Percentiles rank a stretch among this genome's conserved stretches.
Evolutionary conservation across 2,113 vertebrate species (phyloP).

Genomic region (Python bivittatus): DNA sequence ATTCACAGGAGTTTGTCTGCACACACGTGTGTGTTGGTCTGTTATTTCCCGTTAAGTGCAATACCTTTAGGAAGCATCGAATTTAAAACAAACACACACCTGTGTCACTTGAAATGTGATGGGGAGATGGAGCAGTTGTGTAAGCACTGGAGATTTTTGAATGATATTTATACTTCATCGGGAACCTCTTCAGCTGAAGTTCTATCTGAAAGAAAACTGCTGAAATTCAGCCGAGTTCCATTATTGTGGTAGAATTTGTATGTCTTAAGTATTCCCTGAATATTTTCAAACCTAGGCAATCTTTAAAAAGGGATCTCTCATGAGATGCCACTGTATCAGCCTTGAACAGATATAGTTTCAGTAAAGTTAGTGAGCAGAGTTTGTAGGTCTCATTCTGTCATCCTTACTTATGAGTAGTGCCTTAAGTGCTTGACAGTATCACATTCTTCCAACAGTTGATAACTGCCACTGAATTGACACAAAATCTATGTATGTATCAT

Average conservation of each 20-base stretch:
- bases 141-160: slow-evolving; percentile 44
- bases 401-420: slow-evolving; percentile 35
- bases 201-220: slow-evolving; percentile 8
- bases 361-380: slow-evolving; percentile 11
- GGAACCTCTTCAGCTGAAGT: slow-evolving; percentile 11
- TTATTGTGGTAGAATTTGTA: not conserved
- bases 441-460: slow-evolving; percentile 1
- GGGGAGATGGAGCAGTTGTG: slow-evolving; percentile 9
- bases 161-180: slow-evolving; percentile 12
- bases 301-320: not conserved
- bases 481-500: not conserved
- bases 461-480: not conserved
- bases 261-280: not conserved
- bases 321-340: not conserved
- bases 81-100: not conserved
- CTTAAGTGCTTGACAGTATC: slow-evolving; percentile 25
- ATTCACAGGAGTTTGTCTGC: not conserved
- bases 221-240: not conserved
- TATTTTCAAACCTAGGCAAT: not conserved
- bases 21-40: not conserved
- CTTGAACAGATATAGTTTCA: not conserved
- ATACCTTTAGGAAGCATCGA: slow-evolving; percentile 30
- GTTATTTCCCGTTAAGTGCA: slow-evolving; percentile 22
- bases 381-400: slow-evolving; percentile 25
- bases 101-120: not conserved